Percentiles rank a stretch among this genome's conserved stretches.
Evolutionary conservation across 2,113 vertebrate genomes (phyloP).

Genomic region (Elanoides forficatus): DNA sequence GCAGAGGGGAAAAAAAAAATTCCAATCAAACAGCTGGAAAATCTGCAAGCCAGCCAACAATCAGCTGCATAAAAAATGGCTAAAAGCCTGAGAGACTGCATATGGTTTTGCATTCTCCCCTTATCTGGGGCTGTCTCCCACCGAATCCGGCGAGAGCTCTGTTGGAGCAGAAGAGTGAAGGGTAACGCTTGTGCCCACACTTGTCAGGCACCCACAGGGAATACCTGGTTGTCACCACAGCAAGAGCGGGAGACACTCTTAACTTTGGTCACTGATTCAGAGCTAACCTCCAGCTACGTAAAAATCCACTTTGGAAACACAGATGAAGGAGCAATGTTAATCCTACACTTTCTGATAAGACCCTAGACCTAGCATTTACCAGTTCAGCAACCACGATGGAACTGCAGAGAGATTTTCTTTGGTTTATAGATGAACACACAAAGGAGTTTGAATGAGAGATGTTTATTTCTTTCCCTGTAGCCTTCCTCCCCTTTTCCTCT

Average conservation of each 20-base stretch:
- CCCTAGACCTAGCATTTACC: background rate
- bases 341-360: background rate
- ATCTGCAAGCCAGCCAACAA: background rate
- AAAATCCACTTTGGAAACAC: background rate
- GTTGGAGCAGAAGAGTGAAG: background rate
- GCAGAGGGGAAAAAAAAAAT: fast-evolving
- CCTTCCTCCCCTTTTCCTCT: background rate
- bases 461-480: background rate
- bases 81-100: background rate
- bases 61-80: background rate
- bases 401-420: background rate
- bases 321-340: background rate
- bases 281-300: background rate
- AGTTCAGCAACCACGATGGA: background rate
- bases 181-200: background rate
- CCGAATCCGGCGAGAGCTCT: background rate
- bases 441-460: background rate
- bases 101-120: background rate
- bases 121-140: background rate
- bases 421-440: background rate
- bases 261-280: background rate
- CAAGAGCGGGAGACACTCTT: fast-evolving
- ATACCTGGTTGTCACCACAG: background rate
- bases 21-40: constrained; percentile 22
- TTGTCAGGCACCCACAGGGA: background rate